phyloP scores from a whole-genome alignment of 2,797 vertebrate species.

The Scolopax rusticola region DNA sequence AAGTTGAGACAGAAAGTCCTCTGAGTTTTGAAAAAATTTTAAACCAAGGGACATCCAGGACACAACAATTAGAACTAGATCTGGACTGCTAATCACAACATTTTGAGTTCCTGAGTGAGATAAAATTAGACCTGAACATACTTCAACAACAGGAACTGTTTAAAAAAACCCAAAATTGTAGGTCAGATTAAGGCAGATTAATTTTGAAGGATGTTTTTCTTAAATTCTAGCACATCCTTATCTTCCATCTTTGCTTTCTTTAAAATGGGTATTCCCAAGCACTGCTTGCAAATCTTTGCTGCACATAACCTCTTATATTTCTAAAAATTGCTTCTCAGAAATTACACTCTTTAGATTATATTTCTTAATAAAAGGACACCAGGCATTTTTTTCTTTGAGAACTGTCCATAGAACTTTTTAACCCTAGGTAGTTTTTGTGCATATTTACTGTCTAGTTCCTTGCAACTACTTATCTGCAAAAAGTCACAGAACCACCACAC shows the following conservation, averaged over 20 bases:
- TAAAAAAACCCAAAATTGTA: neutral
- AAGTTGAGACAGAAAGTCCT: neutral
- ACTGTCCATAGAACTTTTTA: neutral
- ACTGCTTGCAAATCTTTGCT: neutral
- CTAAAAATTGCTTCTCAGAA: neutral
- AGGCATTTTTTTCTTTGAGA: neutral
- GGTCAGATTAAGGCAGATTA: neutral
- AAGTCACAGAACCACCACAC: neutral
- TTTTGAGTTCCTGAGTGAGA: neutral
- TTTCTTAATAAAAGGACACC: neutral
- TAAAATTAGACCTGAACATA: neutral
- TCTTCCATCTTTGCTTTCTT: neutral
- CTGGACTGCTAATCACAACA: neutral
- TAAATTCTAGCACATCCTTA: neutral
- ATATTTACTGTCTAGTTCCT: neutral
- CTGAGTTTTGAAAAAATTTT: neutral
- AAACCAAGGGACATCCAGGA: neutral
- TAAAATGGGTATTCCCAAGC: accelerated
- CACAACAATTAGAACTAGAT: neutral
- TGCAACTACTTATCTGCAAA: neutral
- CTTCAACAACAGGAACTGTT: neutral
- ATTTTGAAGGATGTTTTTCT: neutral
- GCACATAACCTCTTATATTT: neutral
- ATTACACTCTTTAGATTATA: neutral
- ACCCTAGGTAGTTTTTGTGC: neutral